Percentiles rank a stretch among this genome's conserved stretches.
phyloP scores from a whole-genome alignment of 2,888 invertebrate genomes.

The Dicroscelio sp. region DNA sequence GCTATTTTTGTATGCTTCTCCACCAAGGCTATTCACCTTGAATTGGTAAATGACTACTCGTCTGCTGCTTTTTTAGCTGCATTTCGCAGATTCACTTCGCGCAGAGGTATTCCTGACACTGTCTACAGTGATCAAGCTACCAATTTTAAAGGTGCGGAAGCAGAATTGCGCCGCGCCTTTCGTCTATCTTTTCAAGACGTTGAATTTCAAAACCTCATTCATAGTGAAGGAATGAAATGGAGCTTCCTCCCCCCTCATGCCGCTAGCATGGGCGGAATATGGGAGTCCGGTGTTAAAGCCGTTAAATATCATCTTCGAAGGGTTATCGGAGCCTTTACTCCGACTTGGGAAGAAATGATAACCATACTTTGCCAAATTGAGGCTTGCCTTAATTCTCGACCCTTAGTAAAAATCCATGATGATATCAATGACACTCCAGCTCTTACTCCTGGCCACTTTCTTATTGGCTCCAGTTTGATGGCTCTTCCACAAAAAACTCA shows the following conservation, averaged over 20 bases:
- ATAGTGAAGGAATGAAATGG: background rate
- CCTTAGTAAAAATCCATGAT: background rate
- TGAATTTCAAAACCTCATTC: too few species aligned
- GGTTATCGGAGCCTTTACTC: background rate
- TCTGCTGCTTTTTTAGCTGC: background rate
- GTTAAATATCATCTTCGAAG: background rate
- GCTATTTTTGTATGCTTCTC: conserved; percentile 6
- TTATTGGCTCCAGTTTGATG: background rate
- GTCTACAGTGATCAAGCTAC: background rate
- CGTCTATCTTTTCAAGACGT: too few species aligned
- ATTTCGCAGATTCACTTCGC: background rate
- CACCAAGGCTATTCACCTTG: background rate
- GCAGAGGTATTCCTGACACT: background rate
- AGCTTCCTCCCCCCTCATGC: too few species aligned
- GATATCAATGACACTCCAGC: background rate
- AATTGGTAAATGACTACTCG: background rate
- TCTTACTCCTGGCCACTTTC: background rate
- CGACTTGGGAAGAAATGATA: background rate
- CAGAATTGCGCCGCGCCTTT: background rate
- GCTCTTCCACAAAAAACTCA: background rate
- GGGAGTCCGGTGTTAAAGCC: background rate
- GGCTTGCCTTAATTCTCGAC: conserved; percentile 3
- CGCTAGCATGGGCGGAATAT: background rate
- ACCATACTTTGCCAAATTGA: conserved; percentile 14
- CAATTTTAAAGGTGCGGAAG: background rate